These are phyloP conservation scores for Gymnoscopelus microlampas DNA, from an alignment of 2,797 vertebrate species.

Conservation along the genomic window DNA sequence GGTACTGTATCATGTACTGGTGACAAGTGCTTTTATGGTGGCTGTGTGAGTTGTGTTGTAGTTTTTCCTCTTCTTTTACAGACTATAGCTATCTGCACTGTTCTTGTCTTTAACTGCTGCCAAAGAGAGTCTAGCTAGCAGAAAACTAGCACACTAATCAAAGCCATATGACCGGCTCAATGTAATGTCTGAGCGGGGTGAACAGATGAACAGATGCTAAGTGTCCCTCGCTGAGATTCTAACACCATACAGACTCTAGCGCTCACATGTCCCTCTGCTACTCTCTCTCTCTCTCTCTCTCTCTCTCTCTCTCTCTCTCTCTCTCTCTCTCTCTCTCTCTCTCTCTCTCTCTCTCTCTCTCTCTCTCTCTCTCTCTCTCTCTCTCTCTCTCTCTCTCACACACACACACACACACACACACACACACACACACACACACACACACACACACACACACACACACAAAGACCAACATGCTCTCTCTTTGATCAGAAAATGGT, in stretches of 20 bases:
- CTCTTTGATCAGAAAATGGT: constrained; percentile 65
- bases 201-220: constrained; percentile 79
- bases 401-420: too few species aligned
- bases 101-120: constrained; percentile 73
- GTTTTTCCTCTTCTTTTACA: constrained; percentile 19
- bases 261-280: constrained; percentile 12
- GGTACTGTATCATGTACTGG: constrained; percentile 35
- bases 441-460: constrained; percentile 7
- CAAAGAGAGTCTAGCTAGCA: constrained; percentile 67
- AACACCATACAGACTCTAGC: constrained; percentile 34
- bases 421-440: too few species aligned
- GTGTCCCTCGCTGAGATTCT: constrained; percentile 67
- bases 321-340: not conserved
- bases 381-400: too few species aligned
- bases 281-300: constrained; percentile 3
- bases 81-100: constrained; percentile 66
- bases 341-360: too few species aligned
- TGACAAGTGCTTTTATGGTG: constrained; percentile 48
- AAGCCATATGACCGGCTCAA: constrained; percentile 81
- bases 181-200: constrained; percentile 73
- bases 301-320: not conserved
- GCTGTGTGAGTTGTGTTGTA: constrained; percentile 48
- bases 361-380: too few species aligned
- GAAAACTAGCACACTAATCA: constrained; percentile 75
- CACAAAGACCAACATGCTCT: constrained; percentile 29